These are phyloP conservation scores for Fregetta grallaria DNA, from an alignment of 2,113 vertebrate genomes.

Conservation along the genomic window DNA sequence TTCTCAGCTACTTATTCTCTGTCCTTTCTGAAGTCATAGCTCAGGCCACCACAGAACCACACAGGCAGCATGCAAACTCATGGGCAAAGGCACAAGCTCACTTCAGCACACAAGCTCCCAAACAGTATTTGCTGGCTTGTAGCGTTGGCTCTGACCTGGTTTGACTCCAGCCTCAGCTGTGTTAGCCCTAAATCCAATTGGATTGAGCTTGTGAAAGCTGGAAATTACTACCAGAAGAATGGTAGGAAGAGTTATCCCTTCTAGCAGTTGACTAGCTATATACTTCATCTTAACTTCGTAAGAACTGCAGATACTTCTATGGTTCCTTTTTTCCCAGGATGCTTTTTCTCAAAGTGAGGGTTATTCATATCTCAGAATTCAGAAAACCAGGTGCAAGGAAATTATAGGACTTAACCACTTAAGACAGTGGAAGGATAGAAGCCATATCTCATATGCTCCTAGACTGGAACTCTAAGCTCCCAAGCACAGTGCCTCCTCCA, in stretches of 20 bases:
- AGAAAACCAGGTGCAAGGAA: not conserved
- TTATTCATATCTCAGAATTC: not conserved
- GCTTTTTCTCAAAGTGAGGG: not conserved
- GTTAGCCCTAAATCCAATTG: not conserved
- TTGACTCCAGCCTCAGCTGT: not conserved
- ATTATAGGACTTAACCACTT: not conserved
- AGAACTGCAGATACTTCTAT: not conserved
- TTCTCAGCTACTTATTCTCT: not conserved
- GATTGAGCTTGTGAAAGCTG: not conserved
- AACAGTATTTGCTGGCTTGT: not conserved
- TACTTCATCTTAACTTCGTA: not conserved
- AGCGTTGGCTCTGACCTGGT: constrained; percentile 32
- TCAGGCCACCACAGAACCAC: constrained; percentile 15
- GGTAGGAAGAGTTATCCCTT: not conserved
- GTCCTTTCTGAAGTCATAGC: not conserved
- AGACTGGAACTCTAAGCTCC: not conserved
- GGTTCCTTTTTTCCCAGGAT: not conserved
- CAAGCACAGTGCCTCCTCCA: not conserved
- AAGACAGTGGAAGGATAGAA: not conserved
- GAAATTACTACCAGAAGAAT: not conserved
- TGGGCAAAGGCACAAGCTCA: not conserved
- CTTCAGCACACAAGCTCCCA: not conserved
- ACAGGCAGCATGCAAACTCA: not conserved
- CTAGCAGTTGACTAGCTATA: not conserved
- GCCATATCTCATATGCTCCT: not conserved